phyloP scores from a whole-genome alignment of 2,888 invertebrate species.

The Drosophila nigricruria region DNA sequence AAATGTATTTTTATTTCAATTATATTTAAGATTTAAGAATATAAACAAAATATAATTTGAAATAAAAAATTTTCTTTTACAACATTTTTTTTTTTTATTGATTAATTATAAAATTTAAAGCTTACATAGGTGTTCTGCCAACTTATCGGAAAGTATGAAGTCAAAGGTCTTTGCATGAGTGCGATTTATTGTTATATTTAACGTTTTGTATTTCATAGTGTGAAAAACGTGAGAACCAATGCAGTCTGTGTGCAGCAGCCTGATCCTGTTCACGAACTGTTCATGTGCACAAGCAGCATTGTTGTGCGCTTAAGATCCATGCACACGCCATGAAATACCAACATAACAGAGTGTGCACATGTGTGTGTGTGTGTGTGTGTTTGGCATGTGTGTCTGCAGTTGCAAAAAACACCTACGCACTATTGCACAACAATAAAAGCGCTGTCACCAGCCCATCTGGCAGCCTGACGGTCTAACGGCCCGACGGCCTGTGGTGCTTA shows the following conservation, averaged over 20 bases:
- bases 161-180: not conserved
- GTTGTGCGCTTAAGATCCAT: slow-evolving; percentile 65
- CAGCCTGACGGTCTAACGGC: slow-evolving; percentile 5
- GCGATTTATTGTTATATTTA: not conserved
- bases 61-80: too few species aligned
- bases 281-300: slow-evolving; percentile 70
- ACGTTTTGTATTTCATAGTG: not conserved
- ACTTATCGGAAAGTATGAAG: not conserved
- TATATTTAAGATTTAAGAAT: too few species aligned
- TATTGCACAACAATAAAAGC: slow-evolving; percentile 69
- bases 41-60: too few species aligned
- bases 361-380: slow-evolving; percentile 4
- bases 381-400: slow-evolving; percentile 31
- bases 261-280: slow-evolving; percentile 62
- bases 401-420: slow-evolving; percentile 67
- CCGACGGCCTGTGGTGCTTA: slow-evolving; percentile 48
- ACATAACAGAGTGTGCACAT: not conserved
- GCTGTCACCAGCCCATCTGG: slow-evolving; percentile 21
- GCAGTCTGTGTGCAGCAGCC: slow-evolving; percentile 46
- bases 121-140: not conserved
- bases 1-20: too few species aligned
- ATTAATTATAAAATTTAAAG: not conserved
- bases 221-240: slow-evolving; percentile 55
- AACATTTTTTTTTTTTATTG: too few species aligned
- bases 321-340: not conserved